A percentile compares a stretch with the other conserved stretches of the same genome.
phyloP scores from a whole-genome alignment of 2,888 invertebrate genomes.

The Eutolmus rufibarbis region DNA sequence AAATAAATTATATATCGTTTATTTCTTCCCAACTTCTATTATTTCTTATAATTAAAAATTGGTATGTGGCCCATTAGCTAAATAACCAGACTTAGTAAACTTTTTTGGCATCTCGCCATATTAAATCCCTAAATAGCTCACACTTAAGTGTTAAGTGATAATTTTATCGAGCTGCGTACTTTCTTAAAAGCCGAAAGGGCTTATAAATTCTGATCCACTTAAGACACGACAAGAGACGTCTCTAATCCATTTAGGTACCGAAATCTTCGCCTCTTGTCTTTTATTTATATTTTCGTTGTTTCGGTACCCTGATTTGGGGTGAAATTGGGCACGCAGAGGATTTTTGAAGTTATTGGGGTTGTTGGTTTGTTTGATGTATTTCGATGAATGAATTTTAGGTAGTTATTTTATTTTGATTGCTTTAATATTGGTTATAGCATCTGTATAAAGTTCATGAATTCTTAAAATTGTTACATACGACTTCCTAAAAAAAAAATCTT shows the following conservation, averaged over 20 bases:
- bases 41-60: not conserved
- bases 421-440: not conserved
- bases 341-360: not conserved
- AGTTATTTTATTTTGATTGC: not conserved
- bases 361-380: not conserved
- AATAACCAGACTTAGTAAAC: not conserved
- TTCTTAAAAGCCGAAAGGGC: constrained; percentile 21
- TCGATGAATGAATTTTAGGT: not conserved
- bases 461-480: too few relatives aligned
- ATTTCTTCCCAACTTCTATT: not conserved
- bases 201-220: constrained; percentile 43
- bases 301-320: not conserved
- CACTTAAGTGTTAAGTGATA: not conserved
- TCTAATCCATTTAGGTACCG: constrained; percentile 44
- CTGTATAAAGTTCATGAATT: not conserved
- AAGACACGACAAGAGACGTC: constrained; percentile 47
- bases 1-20: not conserved
- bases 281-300: not conserved
- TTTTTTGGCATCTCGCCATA: not conserved
- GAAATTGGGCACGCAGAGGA: not conserved
- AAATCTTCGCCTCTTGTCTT: not conserved
- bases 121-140: constrained; percentile 5
- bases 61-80: not conserved
- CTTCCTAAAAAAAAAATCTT: too few relatives aligned
- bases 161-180: not conserved